Base-by-base conservation (phyloP, 1,140 invertebrate species). In the Agrilus planipennis region DNA sequence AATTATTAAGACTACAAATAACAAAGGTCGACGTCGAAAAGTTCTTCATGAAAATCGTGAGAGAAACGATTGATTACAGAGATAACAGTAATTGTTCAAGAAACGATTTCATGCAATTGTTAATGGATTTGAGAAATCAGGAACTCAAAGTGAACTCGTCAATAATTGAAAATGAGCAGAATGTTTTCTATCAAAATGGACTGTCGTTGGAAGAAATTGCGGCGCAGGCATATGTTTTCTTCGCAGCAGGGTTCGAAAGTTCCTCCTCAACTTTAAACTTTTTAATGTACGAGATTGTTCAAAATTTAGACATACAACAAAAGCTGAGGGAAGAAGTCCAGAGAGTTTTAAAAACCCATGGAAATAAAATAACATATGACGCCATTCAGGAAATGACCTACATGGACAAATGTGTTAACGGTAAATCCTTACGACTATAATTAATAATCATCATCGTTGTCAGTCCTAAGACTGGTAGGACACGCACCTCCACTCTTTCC, bases 321-420 rank as follows among this genome's bases (percentile, higher is more conserved):
- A 67, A 62, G 35, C 41, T 61, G 10, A 50, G 68, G 11, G 30
- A 58, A 4, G 67, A 72, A 50, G 60, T 72, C 0, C 49, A 61
- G 11, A 28, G 47, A 3, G 62, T 68, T 11, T 21, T 72, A 0
- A 37, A 45, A 7, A 61, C 60, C 40, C 53, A 72, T 40, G 49
- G 64, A 14, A 63, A 65, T 2, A 49, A 65, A 39, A 44, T 75
- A 0, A 69, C 59, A 23, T 76, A 72, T 44, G 72, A 76, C 3
- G 28, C 16, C 5, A 19, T 40, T n/a, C n/a, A n/a, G n/a, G n/a
- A n/a, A n/a, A n/a, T n/a, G n/a, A n/a, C n/a, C n/a, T n/a, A n/a
- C n/a, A n/a, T n/a, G n/a, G n/a, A n/a, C n/a, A n/a, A n/a, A n/a
- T n/a, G n/a, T n/a, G n/a, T n/a, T n/a, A n/a, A n/a, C n/a, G n/a